Base-by-base conservation (phyloP, 2,113 vertebrate genomes). In the Anthoscopus minutus region DNA sequence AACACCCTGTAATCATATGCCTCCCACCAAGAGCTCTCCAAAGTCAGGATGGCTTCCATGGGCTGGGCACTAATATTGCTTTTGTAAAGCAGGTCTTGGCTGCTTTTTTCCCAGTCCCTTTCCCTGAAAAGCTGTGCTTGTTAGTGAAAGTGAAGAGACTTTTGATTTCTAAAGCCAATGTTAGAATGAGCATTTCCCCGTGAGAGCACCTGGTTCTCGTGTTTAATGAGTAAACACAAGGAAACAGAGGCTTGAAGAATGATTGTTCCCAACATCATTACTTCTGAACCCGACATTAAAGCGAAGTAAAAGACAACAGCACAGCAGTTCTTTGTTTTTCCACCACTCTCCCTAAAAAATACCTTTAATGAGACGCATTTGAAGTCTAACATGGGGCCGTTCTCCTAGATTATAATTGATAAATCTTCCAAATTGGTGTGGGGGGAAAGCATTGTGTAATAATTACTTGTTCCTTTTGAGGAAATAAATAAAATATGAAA, bases 181-280 rank as follows among this genome's bases (percentile, higher is more conserved):
- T 95, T 94, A 45, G 90, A 89, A 94, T 78, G 96, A 89, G 94
- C 92, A 80, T 97, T 97, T 88, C 94, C 96, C 96, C 90, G 14
- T 88, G 96, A 97, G 96, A 96, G 95, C 96, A 96, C 97, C 97
- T 94, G 96, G 92, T 94, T 96, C 96, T 96, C 38, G 17, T 96
- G 94, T 97, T 97, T 97, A 97, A 97, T 97, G 97, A 96, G 97
- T 97, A 97, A 97, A 97, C 97, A 97, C 91, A 76, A 94, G 94
- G 96, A 97, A 96, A 94, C 89, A 90, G 96, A 94, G 92, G 94
- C 94, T 93, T 95, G 96, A 95, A 94, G 94, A 93, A 96, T 90
- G 96, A 97, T 97, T 97, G 96, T 96, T 97, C 96, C 95, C 95
- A 92, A 95, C 96, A 96, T 97, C 97, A 95, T 97, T 93, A 95